Base-by-base conservation (phyloP, 1,140 invertebrate genomes). In the Teleogryllus occipitalis region DNA sequence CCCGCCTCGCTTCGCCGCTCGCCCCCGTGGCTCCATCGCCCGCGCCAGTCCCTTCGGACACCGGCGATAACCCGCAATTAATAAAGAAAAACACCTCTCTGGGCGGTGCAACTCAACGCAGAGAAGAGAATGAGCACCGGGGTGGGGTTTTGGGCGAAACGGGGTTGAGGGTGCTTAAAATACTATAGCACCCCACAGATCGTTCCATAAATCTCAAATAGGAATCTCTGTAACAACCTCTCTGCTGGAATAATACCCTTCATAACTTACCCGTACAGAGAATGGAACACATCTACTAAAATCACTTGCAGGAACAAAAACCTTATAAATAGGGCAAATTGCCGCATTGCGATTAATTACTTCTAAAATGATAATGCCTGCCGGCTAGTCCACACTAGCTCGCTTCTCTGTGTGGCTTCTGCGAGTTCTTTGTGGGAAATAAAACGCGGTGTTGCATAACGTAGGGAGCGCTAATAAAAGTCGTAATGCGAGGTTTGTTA, bases 351-450 rank as follows among this genome's bases (percentile, higher is more conserved):
- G 10, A 65, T 65, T 65, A 65, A 65, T 65, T 65, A 65, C 54
- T 65, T 65, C 54, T 18, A 18, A 65, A 65, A 65, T 18, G 54
- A 65, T 65, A 65, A 65, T 65, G 18, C 54, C 54, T 7, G 18
- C 18, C 10, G 18, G 0, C 54, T 65, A 65, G 10, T 65, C 10
- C 54, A 65, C 54, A 65, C 54, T 65, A 18, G 54, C 54, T 10
- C 54, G 54, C 10, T 65, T 65, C 54, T 65, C 10, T 65, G 54
- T 18, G 54, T 18, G 54, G 7, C 54, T 65, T 65, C 54, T 65
- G 54, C 54, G 54, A 65, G 54, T 65, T 65, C 54, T 65, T 65
- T 65, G 54, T 65, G 54, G 54, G 54, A 65, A 65, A 65, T 65
- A 14, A 65, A 65, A 65, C 54, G 54, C 18, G 54, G 18, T 65